These are phyloP conservation scores for Unio pictorum DNA, from an alignment of 2,888 invertebrate genomes.

Conservation along the genomic window DNA sequence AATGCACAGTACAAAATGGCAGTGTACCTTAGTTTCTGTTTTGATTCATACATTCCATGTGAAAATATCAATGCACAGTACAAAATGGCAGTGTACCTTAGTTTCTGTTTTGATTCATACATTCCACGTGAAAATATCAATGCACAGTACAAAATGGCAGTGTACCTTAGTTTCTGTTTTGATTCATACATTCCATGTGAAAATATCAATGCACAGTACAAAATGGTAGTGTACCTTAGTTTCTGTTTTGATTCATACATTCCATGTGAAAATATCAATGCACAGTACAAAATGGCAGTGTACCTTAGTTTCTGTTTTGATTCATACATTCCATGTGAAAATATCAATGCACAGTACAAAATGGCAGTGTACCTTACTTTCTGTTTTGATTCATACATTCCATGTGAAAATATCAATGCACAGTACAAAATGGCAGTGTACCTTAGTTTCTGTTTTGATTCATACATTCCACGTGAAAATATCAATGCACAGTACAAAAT, in stretches of 20 bases:
- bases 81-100: slow-evolving; percentile 79
- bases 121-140: too few species aligned
- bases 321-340: too few species aligned
- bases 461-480: too few species aligned
- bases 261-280: too few species aligned
- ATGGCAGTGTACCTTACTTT: slow-evolving; percentile 87
- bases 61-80: not conserved
- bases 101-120: slow-evolving; percentile 83
- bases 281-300: slow-evolving; percentile 49
- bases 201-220: not conserved
- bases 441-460: slow-evolving; percentile 92
- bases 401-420: too few species aligned
- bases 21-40: slow-evolving; percentile 95
- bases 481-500: not conserved
- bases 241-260: slow-evolving; percentile 79
- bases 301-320: slow-evolving; percentile 94
- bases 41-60: too few species aligned
- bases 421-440: slow-evolving; percentile 70
- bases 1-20: not conserved
- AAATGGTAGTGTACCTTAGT: slow-evolving; percentile 83
- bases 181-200: too few species aligned
- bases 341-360: not conserved
- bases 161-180: slow-evolving; percentile 95
- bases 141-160: not conserved
- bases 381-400: slow-evolving; percentile 76